Base-by-base conservation (phyloP, 2,113 vertebrate species). In the Cranoglanis bouderius region DNA sequence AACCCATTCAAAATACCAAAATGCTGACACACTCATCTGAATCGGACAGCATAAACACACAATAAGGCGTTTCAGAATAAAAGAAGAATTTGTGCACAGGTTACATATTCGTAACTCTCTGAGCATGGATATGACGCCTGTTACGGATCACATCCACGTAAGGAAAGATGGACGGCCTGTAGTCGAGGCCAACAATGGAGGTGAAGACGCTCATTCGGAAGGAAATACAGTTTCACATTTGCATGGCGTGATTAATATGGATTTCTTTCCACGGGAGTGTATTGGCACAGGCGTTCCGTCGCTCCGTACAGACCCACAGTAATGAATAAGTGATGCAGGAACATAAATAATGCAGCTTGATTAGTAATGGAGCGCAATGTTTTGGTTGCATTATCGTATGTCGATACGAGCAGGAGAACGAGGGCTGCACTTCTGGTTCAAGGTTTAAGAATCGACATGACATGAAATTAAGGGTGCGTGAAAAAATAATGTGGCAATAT, bases 181-280 rank as follows among this genome's bases (percentile, higher is more conserved):
- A 84, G 85, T 72, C 85, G 19, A 84, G 5, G 6, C 51, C 61
- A 65, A 87, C 55, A 67, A 85, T 24, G 29, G 4, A 86, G n/a
- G n/a, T 35, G 40, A 82, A 29, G 16, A 38, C 21, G 35, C 43
- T 65, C 49, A 53, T 82, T 85, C 75, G 10, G 46, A 85, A 21
- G 78, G 81, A 85, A 84, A 84, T 75, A 87, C 61, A 74, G 78
- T 74, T 84, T 90, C 82, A 4, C 61, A 89, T 91, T 90, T 91
- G 85, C 89, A 88, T 90, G 80, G 85, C 16, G 57, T 90, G 89
- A 88, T 91, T 89, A 85, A 89, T 82, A 91, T 87, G 89, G 85
- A 90, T 90, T 85, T 88, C 84, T 83, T 86, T 80, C 53, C 55
- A 40, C 81, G 29, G 59, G 53, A 72, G 32, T 32, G 83, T 87